Conservation (phyloP, 2,797 vertebrate species). For the Gambusia yucatana region DNA sequence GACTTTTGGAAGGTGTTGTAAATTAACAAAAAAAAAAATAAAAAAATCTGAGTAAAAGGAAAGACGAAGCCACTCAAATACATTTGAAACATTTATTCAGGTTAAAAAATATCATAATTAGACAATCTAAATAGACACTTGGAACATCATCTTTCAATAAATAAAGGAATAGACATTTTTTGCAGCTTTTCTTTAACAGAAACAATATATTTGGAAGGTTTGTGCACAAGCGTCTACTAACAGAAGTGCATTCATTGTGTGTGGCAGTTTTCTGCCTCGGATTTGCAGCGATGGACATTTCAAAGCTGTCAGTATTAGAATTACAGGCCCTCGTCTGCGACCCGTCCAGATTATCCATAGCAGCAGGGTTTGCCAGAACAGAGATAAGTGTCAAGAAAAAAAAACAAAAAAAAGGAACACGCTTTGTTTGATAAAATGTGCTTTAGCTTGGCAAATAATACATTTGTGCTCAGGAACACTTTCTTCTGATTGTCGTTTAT, state of each 20-base stretch:
- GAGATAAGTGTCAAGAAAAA: conserved; percentile 31
- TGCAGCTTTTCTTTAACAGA: conserved; percentile 46
- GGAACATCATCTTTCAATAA: conserved; percentile 70
- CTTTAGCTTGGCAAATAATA: conserved; percentile 47
- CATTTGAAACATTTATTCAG: conserved; percentile 52
- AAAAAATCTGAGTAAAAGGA: background rate
- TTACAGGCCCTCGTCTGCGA: conserved; percentile 36
- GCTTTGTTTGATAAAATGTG: conserved; percentile 48
- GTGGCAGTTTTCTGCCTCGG: conserved; percentile 5
- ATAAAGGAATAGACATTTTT: conserved; percentile 67
- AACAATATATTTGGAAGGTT: conserved; percentile 25
- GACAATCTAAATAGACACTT: conserved; percentile 47
- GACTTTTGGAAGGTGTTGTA: background rate
- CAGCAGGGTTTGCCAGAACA: conserved; percentile 59
- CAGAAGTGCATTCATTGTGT: conserved; percentile 68
- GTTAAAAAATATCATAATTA: conserved; percentile 41
- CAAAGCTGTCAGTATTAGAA: conserved; percentile 35
- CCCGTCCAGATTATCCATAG: conserved; percentile 54
- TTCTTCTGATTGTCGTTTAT: conserved; percentile 41
- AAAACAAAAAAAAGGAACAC: conserved; percentile 30
- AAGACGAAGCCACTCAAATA: background rate
- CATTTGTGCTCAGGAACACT: conserved; percentile 30
- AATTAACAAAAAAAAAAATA: background rate
- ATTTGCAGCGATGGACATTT: conserved; percentile 13
- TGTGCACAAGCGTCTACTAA: conserved; percentile 57